A percentile compares a stretch with the other conserved stretches of the same genome.
Evolutionary conservation across 2,797 vertebrate genomes (phyloP).

Genomic region (Octomys mimax): DNA sequence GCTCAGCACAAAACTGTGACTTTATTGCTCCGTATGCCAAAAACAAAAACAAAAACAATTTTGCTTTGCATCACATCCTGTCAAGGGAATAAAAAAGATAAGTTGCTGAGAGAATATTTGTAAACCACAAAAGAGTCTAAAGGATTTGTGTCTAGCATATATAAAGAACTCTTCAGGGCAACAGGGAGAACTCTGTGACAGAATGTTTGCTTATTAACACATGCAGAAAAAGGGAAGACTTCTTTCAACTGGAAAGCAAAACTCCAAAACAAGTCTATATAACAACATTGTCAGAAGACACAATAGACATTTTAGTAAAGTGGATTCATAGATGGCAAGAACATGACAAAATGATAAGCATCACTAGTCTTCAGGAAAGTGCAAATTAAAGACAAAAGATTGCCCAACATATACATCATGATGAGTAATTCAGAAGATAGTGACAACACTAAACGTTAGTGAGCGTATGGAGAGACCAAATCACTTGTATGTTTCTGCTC

Average conservation of each 20-base stretch:
- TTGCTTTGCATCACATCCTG: neutral
- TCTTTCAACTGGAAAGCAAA: neutral
- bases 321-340: neutral
- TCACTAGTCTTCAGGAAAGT: neutral
- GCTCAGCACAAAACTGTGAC: neutral
- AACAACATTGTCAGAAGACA: neutral
- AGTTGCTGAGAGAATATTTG: neutral
- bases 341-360: slow-evolving; percentile 24
- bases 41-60: neutral
- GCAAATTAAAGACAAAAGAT: neutral
- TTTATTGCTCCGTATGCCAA: neutral
- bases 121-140: neutral
- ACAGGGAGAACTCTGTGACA: neutral
- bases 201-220: neutral
- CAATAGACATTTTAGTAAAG: neutral
- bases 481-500: neutral
- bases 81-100: neutral
- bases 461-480: neutral
- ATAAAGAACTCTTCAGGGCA: neutral
- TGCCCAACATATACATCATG: neutral
- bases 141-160: neutral
- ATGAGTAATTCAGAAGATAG: neutral
- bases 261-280: neutral
- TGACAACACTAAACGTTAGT: neutral
- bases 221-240: neutral